These are phyloP conservation scores for Pseudomyrmex gracilis DNA, from an alignment of 1,140 invertebrate genomes.

Conservation along the genomic window DNA sequence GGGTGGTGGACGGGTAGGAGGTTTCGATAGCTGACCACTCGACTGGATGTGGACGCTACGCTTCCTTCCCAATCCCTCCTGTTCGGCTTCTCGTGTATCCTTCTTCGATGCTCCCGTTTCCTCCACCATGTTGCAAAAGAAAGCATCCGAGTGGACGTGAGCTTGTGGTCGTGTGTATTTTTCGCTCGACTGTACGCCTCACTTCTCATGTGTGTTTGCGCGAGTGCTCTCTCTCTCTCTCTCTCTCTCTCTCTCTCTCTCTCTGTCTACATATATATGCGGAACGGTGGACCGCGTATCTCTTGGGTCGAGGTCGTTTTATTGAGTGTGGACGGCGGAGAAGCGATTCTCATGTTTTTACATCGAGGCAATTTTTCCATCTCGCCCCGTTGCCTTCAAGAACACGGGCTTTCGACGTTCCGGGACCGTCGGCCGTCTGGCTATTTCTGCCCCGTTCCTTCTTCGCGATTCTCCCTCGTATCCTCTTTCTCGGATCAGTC, in stretches of 20 bases:
- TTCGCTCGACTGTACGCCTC: slow-evolving; percentile 42
- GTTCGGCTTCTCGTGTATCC: slow-evolving; percentile 34
- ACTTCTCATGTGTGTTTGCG: slow-evolving; percentile 52
- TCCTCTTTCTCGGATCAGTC: slow-evolving; percentile 56
- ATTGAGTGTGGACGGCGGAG: slow-evolving; percentile 82
- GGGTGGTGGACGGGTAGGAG: slow-evolving; percentile 64
- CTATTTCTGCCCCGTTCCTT: slow-evolving; percentile 39
- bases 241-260: slow-evolving; percentile 18
- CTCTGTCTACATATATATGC: slow-evolving; percentile 38
- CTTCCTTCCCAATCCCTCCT: slow-evolving; percentile 36
- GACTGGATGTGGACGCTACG: slow-evolving; percentile 73
- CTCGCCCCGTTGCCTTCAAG: slow-evolving; percentile 81
- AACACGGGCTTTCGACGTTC: slow-evolving; percentile 74
- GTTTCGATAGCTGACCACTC: slow-evolving; percentile 84
- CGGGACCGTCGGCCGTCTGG: slow-evolving; percentile 62
- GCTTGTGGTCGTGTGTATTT: slow-evolving; percentile 45
- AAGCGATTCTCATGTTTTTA: slow-evolving; percentile 85
- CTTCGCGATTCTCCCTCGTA: slow-evolving; percentile 19
- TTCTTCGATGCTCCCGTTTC: slow-evolving; percentile 62
- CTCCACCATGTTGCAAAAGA: slow-evolving; percentile 60
- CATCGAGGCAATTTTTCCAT: slow-evolving; percentile 86
- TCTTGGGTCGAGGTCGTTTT: slow-evolving; percentile 79
- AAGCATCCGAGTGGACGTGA: slow-evolving; percentile 62
- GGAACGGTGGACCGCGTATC: slow-evolving; percentile 74
- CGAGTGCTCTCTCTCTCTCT: slow-evolving; percentile 43